Conservation (phyloP, 2,888 invertebrate species). For the Nesidiocoris tenuis region DNA sequence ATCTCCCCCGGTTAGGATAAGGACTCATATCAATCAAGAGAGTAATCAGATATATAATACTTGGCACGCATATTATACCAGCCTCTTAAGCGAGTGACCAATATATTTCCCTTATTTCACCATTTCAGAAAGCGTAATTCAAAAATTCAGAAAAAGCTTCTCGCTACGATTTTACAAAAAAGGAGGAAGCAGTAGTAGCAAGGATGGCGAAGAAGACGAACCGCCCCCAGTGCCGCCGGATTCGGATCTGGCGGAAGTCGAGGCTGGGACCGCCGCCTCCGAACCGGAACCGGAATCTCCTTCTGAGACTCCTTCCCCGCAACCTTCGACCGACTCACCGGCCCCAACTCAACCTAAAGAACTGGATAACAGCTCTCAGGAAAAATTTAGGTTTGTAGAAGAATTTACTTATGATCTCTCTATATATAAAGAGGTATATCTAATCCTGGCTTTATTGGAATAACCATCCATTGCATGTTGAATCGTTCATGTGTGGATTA, state of each 20-base stretch:
- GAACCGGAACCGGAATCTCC: slow-evolving; percentile 38
- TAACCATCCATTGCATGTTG: too few species aligned
- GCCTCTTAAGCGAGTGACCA: too few species aligned
- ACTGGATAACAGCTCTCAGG: slow-evolving; percentile 50
- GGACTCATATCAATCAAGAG: too few species aligned
- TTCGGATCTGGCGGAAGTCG: not conserved
- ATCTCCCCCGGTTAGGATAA: too few species aligned
- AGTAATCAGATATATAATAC: too few species aligned
- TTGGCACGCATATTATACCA: too few species aligned
- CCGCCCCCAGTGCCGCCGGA: slow-evolving; percentile 29
- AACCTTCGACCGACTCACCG: slow-evolving; percentile 55
- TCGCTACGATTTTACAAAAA: slow-evolving; percentile 63
- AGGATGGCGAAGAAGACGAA: slow-evolving; percentile 51
- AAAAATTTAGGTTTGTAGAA: slow-evolving; percentile 53
- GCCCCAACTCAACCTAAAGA: slow-evolving; percentile 50
- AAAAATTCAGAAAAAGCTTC: slow-evolving; percentile 71
- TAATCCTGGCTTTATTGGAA: too few species aligned
- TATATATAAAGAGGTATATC: too few species aligned
- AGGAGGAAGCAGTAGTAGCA: slow-evolving; percentile 56
- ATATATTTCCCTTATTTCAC: not conserved
- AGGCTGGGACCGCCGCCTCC: not conserved
- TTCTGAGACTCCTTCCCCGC: slow-evolving; percentile 45
- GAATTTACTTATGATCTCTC: too few species aligned
- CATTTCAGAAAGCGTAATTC: slow-evolving; percentile 63
- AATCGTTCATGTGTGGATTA: too few species aligned